phyloP scores from a whole-genome alignment of 1,140 invertebrate genomes.

The Penaeus vannamei region DNA sequence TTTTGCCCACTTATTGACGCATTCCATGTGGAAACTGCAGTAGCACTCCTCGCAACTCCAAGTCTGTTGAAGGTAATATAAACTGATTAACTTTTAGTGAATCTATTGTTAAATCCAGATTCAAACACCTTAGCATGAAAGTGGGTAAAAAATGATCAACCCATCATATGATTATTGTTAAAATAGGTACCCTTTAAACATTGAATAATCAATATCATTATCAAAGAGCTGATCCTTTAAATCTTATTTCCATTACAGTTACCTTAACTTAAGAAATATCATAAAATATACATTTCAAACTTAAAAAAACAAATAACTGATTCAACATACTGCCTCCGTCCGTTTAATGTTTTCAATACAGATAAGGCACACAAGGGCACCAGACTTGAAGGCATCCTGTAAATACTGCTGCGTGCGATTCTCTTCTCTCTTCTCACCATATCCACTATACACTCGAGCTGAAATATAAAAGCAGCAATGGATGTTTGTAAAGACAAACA shows the following conservation, averaged over 20 bases:
- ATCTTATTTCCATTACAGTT: too few relatives aligned
- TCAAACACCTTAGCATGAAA: too few relatives aligned
- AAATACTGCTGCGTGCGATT: slow-evolving; percentile 80
- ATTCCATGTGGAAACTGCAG: slow-evolving; percentile 88
- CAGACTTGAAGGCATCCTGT: slow-evolving; percentile 82
- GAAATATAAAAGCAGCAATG: background rate
- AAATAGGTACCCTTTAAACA: too few relatives aligned
- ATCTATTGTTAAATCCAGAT: too few relatives aligned
- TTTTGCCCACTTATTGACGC: slow-evolving; percentile 93
- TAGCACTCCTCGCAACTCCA: slow-evolving; percentile 88
- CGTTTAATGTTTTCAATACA: slow-evolving; percentile 92
- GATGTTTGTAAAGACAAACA: too few relatives aligned
- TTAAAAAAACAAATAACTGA: too few relatives aligned
- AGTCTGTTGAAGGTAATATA: slow-evolving; percentile 75
- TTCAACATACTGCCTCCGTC: slow-evolving; percentile 79
- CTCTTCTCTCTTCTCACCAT: slow-evolving; percentile 29
- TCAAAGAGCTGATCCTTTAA: too few relatives aligned
- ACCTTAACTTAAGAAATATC: too few relatives aligned
- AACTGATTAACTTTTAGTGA: background rate
- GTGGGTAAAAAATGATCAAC: too few relatives aligned
- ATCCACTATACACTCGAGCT: slow-evolving; percentile 47
- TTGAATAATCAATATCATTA: too few relatives aligned
- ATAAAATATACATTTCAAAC: too few relatives aligned
- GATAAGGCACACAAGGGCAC: slow-evolving; percentile 88
- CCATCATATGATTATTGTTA: too few relatives aligned